Evolutionary conservation across 2,888 invertebrate species (phyloP).

Genomic region (Deilephila porcellus): DNA sequence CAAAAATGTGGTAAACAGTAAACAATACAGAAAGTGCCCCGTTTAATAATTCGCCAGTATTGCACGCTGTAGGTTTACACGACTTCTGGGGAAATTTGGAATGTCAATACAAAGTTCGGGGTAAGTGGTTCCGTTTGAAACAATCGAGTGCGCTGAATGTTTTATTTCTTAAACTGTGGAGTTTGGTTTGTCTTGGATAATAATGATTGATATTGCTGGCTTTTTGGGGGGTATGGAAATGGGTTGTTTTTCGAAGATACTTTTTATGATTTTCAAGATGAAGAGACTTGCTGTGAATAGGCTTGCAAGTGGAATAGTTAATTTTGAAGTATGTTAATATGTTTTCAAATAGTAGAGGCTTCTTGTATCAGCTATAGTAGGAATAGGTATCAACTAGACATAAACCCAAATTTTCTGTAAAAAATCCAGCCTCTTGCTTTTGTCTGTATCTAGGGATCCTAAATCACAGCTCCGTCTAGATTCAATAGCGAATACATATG

Average conservation of each 20-base stretch:
- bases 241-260: background rate
- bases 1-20: slow-evolving; percentile 15
- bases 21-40: slow-evolving; percentile 20
- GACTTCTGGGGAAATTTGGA: slow-evolving; percentile 22
- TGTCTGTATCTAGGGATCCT: slow-evolving; percentile 2
- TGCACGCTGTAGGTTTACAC: slow-evolving; percentile 5
- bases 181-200: slow-evolving; percentile 12
- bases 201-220: background rate
- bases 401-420: background rate
- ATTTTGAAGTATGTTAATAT: no score
- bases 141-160: slow-evolving; percentile 17
- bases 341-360: no score
- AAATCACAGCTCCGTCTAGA: slow-evolving; percentile 8
- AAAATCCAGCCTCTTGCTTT: background rate
- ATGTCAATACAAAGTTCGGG: slow-evolving; percentile 22
- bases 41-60: slow-evolving; percentile 23
- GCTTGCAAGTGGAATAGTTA: no score
- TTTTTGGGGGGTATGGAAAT: background rate
- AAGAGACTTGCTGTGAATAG: no score
- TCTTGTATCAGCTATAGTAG: no score
- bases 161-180: slow-evolving; percentile 16
- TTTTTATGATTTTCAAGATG: background rate
- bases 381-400: no score
- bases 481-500: slow-evolving; percentile 21
- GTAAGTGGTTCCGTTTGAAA: slow-evolving; percentile 19